phyloP scores from a whole-genome alignment of 2,113 vertebrate genomes.

The Prunella fulvescens region DNA sequence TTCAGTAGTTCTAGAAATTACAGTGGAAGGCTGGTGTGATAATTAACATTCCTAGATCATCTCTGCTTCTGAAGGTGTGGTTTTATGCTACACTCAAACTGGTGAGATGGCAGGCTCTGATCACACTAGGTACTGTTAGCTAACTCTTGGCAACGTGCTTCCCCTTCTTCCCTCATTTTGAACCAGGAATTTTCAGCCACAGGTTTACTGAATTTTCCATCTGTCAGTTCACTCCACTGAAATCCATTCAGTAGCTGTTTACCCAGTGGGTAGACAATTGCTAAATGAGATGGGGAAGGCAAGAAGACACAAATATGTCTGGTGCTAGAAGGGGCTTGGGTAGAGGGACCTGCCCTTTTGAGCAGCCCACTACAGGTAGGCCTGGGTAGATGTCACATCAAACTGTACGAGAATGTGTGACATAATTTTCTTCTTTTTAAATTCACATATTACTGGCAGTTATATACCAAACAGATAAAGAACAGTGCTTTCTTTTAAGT shows the following conservation, averaged over 20 bases:
- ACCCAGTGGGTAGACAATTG: neutral
- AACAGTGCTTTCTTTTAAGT: neutral
- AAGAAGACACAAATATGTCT: neutral
- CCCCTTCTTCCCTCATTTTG: neutral
- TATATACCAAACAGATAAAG: neutral
- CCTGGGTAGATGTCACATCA: neutral
- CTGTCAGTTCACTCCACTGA: neutral
- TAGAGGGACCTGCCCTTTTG: neutral
- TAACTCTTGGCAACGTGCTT: neutral
- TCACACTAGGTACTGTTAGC: neutral
- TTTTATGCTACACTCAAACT: neutral
- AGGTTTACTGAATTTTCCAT: neutral
- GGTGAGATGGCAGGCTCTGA: neutral
- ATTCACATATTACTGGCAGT: neutral
- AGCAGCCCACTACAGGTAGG: neutral
- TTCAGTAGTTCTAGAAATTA: neutral
- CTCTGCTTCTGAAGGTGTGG: neutral
- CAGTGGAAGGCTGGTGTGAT: neutral
- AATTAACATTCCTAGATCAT: neutral
- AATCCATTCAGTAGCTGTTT: neutral
- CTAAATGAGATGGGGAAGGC: neutral
- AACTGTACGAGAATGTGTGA: neutral
- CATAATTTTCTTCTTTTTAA: neutral
- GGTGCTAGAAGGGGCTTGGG: neutral
- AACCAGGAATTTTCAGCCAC: neutral